phyloP scores from a whole-genome alignment of 2,113 vertebrate genomes.

The Forbesichthys papilliferus region DNA sequence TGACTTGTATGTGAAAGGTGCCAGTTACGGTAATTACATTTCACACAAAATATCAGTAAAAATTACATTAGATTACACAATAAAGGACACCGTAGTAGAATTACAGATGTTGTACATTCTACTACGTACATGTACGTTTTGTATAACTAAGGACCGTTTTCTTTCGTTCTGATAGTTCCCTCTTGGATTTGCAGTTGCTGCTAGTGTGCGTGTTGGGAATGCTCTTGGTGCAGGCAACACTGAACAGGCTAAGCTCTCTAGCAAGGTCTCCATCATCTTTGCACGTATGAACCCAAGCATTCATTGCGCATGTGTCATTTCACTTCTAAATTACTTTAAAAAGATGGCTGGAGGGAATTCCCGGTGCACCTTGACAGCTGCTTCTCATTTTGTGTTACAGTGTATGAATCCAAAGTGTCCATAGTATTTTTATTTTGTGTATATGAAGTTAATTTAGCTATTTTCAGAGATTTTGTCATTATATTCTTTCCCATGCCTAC shows the following conservation, averaged over 20 bases:
- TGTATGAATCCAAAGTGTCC: no score
- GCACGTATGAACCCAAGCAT: constrained; percentile 66
- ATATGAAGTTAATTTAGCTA: no score
- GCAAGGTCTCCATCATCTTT: constrained; percentile 75
- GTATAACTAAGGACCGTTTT: neutral
- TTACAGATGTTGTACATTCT: no score
- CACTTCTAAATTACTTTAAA: neutral
- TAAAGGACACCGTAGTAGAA: no score
- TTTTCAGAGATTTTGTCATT: no score
- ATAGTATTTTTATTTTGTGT: no score
- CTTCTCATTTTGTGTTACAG: neutral
- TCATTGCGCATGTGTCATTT: neutral
- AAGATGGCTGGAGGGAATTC: neutral
- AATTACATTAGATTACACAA: neutral
- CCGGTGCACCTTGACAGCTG: neutral
- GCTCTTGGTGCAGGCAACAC: constrained; percentile 83
- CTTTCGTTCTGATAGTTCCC: constrained; percentile 74
- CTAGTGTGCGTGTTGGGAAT: constrained; percentile 83
- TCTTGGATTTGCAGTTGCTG: constrained; percentile 83
- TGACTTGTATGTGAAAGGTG: no score
- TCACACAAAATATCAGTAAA: neutral
- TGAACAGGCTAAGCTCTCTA: constrained; percentile 78
- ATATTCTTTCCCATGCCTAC: no score
- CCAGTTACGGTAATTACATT: no score
- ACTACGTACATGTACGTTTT: no score